These are phyloP conservation scores for Tupiocoris notatus DNA, from an alignment of 2,888 invertebrate genomes.

Conservation along the genomic window DNA sequence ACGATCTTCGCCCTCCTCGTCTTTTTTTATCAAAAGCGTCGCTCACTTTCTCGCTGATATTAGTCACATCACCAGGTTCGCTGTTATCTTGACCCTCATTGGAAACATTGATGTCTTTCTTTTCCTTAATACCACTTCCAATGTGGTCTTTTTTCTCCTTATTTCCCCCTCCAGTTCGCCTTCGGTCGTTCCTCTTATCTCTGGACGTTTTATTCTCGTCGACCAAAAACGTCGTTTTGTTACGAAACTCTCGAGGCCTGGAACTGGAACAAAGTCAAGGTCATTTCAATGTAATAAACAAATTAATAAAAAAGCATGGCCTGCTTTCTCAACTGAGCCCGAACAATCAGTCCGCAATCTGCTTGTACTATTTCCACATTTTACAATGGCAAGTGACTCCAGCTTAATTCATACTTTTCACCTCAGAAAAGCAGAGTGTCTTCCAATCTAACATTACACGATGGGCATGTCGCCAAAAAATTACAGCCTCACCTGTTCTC, in stretches of 20 bases:
- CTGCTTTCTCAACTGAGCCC: too few relatives aligned
- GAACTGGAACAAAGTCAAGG: neutral
- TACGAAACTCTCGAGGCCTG: constrained; percentile 46
- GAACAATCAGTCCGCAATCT: too few relatives aligned
- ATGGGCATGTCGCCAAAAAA: too few relatives aligned
- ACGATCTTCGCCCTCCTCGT: constrained; percentile 54
- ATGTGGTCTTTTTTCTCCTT: constrained; percentile 34
- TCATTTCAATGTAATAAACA: neutral
- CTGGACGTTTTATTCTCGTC: constrained; percentile 48
- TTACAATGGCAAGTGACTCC: too few relatives aligned
- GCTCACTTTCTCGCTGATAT: neutral
- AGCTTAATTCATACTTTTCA: too few relatives aligned
- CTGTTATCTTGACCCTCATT: neutral
- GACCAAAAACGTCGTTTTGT: constrained; percentile 48
- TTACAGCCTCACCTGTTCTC: constrained; percentile 40
- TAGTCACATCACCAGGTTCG: neutral
- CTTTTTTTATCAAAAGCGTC: constrained; percentile 52
- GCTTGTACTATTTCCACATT: too few relatives aligned
- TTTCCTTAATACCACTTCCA: constrained; percentile 21
- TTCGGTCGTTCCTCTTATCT: constrained; percentile 37
- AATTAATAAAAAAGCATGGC: neutral
- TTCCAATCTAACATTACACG: too few relatives aligned
- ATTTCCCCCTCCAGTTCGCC: neutral
- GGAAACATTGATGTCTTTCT: constrained; percentile 5
- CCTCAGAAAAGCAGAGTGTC: too few relatives aligned